Base-by-base conservation (phyloP, 2,797 vertebrate genomes). In the Chiloscyllium punctatum region DNA sequence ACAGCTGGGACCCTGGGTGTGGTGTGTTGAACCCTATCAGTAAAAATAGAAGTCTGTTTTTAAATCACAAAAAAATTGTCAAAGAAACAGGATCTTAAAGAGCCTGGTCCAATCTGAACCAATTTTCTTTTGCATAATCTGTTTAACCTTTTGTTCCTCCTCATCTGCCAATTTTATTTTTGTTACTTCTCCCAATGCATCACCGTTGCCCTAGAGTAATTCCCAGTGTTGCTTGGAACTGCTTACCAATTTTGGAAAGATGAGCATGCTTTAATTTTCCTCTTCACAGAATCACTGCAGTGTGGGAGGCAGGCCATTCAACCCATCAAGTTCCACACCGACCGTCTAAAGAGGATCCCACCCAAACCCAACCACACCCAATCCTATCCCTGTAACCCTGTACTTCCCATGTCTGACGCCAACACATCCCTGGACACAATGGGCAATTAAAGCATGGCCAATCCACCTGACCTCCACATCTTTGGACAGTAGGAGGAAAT, bases 41-140 rank as follows among this genome's bases (percentile, higher is more conserved):
- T 42, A 69, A 92, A 92, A 92, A 69, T 92, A 69, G 90, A 42
- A 92, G 66, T 11, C 66, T 92, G 90, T 27, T 92, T 92, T 92
- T 37, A 92, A 84, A 48, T 21, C 42, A 21, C 42, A 84, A 84
- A 84, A 84, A 48, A 62, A 62, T 62, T 25, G 42, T 84, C 82
- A 25, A 84, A 91, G 30, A 21, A 42, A 16, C 2, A 51, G 66
- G 3, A 68, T 69, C 33, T 68, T 66, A 68, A 37, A 68, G 57
- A 13, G 68, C n/a, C 62, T 27, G 66, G 21, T 7, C 66, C 42
- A 66, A 3, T 69, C 8, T 42, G 87, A 62, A 62, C 21, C 18
- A 8, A n/a, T 62, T 57, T 88, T 42, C 48, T 92, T 92, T 92
- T 25, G 69, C 37, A 69, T 69, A 69, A 3, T 18, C 23, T 11